phyloP scores from a whole-genome alignment of 2,113 vertebrate species.

The Oceanites oceanicus region DNA sequence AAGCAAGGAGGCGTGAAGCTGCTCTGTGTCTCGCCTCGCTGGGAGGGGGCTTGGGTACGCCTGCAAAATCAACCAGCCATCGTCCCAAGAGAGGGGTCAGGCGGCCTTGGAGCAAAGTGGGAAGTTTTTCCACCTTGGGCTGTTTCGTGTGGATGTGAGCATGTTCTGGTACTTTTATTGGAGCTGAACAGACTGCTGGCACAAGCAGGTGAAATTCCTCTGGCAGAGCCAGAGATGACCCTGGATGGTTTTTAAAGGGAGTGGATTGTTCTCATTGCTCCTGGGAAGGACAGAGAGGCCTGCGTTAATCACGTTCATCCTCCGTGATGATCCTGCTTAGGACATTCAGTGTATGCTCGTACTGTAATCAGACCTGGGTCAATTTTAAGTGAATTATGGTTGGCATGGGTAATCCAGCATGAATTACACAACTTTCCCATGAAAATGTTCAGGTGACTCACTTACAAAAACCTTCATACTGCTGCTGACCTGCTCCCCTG shows the following conservation, averaged over 20 bases:
- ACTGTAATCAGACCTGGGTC: neutral
- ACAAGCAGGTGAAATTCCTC: conserved; percentile 32
- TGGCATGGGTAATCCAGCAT: neutral
- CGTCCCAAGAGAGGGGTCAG: neutral
- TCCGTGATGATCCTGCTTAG: neutral
- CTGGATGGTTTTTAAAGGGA: neutral
- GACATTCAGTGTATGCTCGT: neutral
- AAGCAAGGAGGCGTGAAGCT: neutral
- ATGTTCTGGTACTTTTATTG: neutral
- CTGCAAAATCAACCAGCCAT: neutral
- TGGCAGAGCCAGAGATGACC: neutral
- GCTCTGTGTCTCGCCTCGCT: neutral
- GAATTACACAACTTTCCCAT: neutral
- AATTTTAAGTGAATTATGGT: neutral
- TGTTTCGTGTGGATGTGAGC: neutral
- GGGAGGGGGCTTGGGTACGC: neutral
- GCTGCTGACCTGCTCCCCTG: neutral
- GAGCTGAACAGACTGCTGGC: neutral
- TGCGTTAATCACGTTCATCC: neutral
- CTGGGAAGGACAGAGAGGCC: neutral
- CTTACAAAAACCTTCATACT: neutral
- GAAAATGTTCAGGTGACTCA: neutral
- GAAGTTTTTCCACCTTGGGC: neutral
- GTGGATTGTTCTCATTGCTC: neutral
- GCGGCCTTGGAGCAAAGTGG: rapidly evolving